Conservation (phyloP, 92 coral and sea anemone species). For the Heliopora coerulea region DNA sequence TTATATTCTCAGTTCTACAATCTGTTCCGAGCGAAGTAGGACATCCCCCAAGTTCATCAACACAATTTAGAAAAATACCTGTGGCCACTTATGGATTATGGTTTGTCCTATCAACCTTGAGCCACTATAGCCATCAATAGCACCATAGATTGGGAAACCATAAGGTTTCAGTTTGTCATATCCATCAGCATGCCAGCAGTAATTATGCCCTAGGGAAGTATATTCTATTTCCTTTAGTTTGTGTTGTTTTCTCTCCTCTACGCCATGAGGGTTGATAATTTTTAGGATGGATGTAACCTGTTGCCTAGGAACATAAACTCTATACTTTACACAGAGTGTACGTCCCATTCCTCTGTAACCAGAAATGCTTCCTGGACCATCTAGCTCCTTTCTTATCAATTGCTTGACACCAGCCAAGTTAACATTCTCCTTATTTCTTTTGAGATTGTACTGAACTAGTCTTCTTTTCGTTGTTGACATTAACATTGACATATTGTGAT, state of each 20-base stretch:
- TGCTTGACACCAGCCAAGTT: background rate
- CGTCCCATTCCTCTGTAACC: constrained; percentile 54
- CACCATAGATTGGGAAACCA: constrained; percentile 43
- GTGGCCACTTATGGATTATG: constrained; percentile 37
- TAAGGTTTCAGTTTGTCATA: constrained; percentile 47
- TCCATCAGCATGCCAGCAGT: constrained; percentile 47
- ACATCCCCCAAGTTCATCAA: constrained; percentile 33
- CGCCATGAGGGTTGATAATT: constrained; percentile 49
- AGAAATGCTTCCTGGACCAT: constrained; percentile 33
- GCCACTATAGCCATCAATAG: constrained; percentile 46
- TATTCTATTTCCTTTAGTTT: constrained; percentile 41
- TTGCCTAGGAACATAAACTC: constrained; percentile 21
- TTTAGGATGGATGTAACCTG: constrained; percentile 24
- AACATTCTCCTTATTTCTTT: no score
- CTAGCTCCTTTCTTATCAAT: constrained; percentile 24
- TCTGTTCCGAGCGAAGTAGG: constrained; percentile 36
- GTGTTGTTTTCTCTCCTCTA: constrained; percentile 42
- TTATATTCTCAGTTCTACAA: constrained; percentile 45
- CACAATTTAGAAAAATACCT: constrained; percentile 16
- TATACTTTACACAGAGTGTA: constrained; percentile 49
- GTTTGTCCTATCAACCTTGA: constrained; percentile 21
- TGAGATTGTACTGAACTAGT: no score
- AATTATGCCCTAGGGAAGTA: constrained; percentile 42
- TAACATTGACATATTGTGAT: no score
- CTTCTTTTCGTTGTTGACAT: no score